These are phyloP conservation scores for Trachelipus rathkii DNA, from an alignment of 1,140 invertebrate species.

Conservation along the genomic window DNA sequence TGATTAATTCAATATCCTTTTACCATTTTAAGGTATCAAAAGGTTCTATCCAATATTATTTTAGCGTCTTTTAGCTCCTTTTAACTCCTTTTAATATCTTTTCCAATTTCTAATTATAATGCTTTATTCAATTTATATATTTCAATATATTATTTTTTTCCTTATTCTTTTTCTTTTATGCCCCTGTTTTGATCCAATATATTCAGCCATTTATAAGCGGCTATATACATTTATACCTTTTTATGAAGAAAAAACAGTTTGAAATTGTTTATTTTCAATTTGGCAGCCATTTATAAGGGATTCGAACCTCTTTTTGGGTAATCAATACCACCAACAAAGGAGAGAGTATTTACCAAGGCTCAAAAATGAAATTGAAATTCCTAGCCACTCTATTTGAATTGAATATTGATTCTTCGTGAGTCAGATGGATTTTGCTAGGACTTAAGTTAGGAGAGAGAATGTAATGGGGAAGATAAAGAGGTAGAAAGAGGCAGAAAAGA, in stretches of 20 bases:
- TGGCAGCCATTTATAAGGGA: constrained; percentile 42
- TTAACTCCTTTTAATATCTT: too few relatives aligned
- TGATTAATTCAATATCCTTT: too few relatives aligned
- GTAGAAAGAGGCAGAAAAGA: neutral
- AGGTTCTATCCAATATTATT: too few relatives aligned
- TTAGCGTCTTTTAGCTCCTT: too few relatives aligned
- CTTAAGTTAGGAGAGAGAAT: constrained; percentile 14
- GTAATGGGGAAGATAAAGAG: neutral
- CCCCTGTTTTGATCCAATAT: too few relatives aligned
- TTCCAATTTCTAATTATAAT: too few relatives aligned
- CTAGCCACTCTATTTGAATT: constrained; percentile 42
- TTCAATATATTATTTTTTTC: too few relatives aligned
- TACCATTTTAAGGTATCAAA: too few relatives aligned
- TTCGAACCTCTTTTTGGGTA: constrained; percentile 37
- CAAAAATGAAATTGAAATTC: constrained; percentile 45
- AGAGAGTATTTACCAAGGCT: constrained; percentile 42
- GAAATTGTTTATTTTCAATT: constrained; percentile 45
- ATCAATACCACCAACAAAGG: constrained; percentile 38
- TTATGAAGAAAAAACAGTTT: constrained; percentile 42
- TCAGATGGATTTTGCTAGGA: constrained; percentile 37
- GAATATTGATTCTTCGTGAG: constrained; percentile 42
- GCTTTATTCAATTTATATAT: too few relatives aligned
- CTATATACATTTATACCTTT: constrained; percentile 25
- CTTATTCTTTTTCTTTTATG: too few relatives aligned
- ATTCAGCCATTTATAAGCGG: too few relatives aligned